Evolutionary conservation across 2,888 invertebrate genomes (phyloP).

Genomic region (Steinernema carpocapsae): DNA sequence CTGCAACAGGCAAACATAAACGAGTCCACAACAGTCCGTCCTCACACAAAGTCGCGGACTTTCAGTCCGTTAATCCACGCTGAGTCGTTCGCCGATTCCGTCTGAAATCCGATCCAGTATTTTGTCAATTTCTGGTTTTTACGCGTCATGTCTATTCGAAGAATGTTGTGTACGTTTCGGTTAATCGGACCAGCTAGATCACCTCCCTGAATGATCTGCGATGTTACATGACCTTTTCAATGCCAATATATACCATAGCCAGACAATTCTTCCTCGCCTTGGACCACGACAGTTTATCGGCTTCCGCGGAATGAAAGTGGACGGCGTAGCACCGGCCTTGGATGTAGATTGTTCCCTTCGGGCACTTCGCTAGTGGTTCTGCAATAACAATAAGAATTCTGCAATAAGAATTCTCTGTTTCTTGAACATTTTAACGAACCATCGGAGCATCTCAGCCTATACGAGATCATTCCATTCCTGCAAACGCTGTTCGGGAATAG

Average conservation of each 20-base stretch:
- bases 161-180: constrained; percentile 17
- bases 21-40: not conserved
- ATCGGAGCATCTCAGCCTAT: constrained; percentile 46
- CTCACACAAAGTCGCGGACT: constrained; percentile 16
- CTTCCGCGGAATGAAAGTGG: not conserved
- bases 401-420: not conserved
- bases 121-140: not conserved
- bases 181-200: constrained; percentile 36
- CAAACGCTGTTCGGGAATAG: constrained; percentile 49
- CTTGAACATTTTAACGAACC: constrained; percentile 35
- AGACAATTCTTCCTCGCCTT: constrained; percentile 40
- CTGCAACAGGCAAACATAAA: not conserved
- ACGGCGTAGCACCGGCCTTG: constrained; percentile 40
- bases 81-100: constrained; percentile 2
- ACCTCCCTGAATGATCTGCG: constrained; percentile 39
- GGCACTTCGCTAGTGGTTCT: constrained; percentile 38
- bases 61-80: constrained; percentile 33
- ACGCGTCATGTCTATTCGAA: constrained; percentile 18
- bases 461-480: constrained; percentile 44
- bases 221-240: not conserved
- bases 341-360: constrained; percentile 34
- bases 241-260: not conserved
- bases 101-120: constrained; percentile 35
- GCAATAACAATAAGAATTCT: constrained; percentile 20
- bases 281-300: constrained; percentile 28